Percentiles rank a stretch among this genome's conserved stretches.
phyloP scores from a whole-genome alignment of 2,113 vertebrate species.

The Hyaena hyaena region DNA sequence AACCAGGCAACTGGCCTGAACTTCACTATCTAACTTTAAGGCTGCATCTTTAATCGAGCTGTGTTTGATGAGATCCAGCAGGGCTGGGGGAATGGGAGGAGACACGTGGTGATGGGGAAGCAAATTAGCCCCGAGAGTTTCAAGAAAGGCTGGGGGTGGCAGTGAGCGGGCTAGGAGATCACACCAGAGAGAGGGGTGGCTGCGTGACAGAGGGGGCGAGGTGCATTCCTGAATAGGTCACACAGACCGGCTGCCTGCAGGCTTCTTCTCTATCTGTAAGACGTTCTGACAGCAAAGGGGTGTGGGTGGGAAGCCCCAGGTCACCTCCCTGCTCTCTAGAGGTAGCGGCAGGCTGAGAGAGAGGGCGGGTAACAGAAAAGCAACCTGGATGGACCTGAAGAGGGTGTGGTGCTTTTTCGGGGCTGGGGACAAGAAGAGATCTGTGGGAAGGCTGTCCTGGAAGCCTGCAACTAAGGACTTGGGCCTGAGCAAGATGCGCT shows the following conservation, averaged over 20 bases:
- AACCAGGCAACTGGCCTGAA: background rate
- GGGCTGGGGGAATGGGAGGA: background rate
- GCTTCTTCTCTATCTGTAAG: background rate
- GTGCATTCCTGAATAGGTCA: background rate
- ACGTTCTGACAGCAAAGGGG: background rate
- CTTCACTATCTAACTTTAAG: background rate
- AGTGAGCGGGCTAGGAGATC: background rate
- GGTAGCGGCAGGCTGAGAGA: background rate
- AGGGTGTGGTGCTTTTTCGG: background rate
- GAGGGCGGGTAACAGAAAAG: background rate
- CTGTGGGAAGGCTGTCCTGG: background rate
- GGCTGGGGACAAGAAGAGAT: background rate
- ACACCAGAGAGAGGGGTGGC: background rate
- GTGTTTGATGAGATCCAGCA: background rate
- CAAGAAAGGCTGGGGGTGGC: background rate
- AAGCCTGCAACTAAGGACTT: background rate
- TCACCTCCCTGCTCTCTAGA: background rate
- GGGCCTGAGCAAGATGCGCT: background rate
- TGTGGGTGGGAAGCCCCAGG: background rate
- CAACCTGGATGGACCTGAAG: background rate
- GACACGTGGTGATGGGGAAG: background rate
- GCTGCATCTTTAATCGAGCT: background rate
- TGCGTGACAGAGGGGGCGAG: too few relatives aligned
- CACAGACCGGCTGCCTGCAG: background rate
- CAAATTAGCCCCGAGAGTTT: background rate